Conservation (phyloP, 2,888 invertebrate species). For the Nomada hirtipes region DNA sequence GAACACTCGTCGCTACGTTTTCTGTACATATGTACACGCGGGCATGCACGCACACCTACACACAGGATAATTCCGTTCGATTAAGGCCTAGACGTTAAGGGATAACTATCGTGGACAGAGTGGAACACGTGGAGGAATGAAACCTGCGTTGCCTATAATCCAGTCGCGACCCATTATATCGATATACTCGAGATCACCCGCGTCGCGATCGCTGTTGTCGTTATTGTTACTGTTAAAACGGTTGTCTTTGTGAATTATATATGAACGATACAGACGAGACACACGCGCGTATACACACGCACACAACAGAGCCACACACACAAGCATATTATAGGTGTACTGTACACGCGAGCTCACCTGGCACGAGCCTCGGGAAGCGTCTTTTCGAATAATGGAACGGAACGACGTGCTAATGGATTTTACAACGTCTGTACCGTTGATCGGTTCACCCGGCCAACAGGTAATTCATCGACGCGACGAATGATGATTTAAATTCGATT, state of each 20-base stretch:
- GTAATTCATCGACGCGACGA: constrained; percentile 27
- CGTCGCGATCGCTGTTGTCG: constrained; percentile 76
- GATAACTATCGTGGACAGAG: not conserved
- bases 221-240: constrained; percentile 78
- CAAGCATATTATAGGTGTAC: constrained; percentile 4
- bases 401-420: not conserved
- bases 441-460: constrained; percentile 7
- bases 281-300: not conserved
- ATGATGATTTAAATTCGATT: constrained; percentile 16
- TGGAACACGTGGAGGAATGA: constrained; percentile 1
- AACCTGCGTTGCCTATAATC: constrained; percentile 46
- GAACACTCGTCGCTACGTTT: too few species aligned
- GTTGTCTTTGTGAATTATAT: constrained; percentile 68
- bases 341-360: constrained; percentile 2
- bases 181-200: constrained; percentile 57
- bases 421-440: constrained; percentile 29
- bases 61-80: not conserved
- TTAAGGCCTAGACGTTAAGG: not conserved
- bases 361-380: constrained; percentile 13
- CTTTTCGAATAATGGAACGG: not conserved
- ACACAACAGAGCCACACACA: not conserved
- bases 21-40: too few species aligned
- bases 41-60: too few species aligned
- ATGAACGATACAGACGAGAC: constrained; percentile 40
- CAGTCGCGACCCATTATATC: constrained; percentile 59